phyloP scores from a whole-genome alignment of 2,888 invertebrate genomes.

The Clepsis dumicolana region DNA sequence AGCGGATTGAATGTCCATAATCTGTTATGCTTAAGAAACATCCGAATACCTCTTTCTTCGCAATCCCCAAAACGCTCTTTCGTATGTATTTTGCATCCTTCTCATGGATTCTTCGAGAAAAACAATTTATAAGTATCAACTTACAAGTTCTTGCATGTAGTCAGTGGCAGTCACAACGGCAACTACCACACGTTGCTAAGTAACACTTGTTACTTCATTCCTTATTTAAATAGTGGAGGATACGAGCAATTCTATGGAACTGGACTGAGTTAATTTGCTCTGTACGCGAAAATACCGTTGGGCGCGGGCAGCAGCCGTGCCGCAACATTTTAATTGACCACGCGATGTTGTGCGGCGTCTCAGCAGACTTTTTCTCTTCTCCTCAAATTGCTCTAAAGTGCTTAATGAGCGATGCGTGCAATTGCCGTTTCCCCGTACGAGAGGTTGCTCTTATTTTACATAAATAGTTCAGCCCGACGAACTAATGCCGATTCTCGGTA shows the following conservation, averaged over 20 bases:
- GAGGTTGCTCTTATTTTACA: conserved; percentile 83
- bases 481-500: conserved; percentile 85
- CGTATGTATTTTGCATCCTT: background rate
- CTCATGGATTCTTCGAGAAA: background rate
- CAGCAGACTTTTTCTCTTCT: conserved; percentile 82
- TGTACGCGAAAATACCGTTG: conserved; percentile 66
- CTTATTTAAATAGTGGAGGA: conserved; percentile 73
- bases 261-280: conserved; percentile 65
- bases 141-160: conserved; percentile 1
- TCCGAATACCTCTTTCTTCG: no score
- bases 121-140: no score
- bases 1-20: no score
- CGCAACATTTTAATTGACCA: conserved; percentile 84
- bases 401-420: conserved; percentile 86
- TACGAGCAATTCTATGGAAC: conserved; percentile 72
- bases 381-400: conserved; percentile 85
- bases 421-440: conserved; percentile 84
- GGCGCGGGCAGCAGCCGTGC: conserved; percentile 62
- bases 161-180: conserved; percentile 3
- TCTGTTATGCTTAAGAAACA: no score
- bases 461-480: conserved; percentile 83
- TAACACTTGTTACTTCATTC: conserved; percentile 53
- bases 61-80: no score
- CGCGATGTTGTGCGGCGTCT: conserved; percentile 80
- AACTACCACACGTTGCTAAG: conserved; percentile 19